Evolutionary conservation across 2,797 vertebrate species (phyloP), one percentile per base, ranked within the genome.

Genomic region (Margarornis squamiger): DNA sequence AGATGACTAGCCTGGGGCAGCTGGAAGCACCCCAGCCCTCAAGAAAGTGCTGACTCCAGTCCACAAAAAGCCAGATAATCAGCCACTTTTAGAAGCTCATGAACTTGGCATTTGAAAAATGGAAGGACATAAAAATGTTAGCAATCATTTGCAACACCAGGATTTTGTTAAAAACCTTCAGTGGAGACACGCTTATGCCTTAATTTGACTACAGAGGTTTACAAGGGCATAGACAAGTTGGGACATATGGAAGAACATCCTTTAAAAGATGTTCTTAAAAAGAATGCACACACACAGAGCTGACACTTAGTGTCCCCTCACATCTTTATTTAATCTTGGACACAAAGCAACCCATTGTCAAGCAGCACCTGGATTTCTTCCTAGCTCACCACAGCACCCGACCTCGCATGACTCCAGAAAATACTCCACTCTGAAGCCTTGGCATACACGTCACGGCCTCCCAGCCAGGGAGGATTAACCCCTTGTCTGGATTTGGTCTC

Each of bases 1-100:
- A 79, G 86, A 85, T 66, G 48, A 80, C 67, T 94, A 63, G 81
- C 91, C 91, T 5, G 8, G 61, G 87, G 95, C 95, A 82, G 41
- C 71, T 93, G 94, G 89, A 93, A 92, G 84, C 81, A 94, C 75
- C 75, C 61, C 81, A 93, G 48, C 48, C 87, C 94, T 94, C 92
- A 76, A 82, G 45, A 94, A 92, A 96, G 62, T 57, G 89, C 95
- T 91, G 85, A 93, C 94, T 88, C 41, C 41, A 77, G 61, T 45
- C 78, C 72, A 91, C 72, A 89, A 85, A 87, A 81, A 87, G 67
- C 39, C 63, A 94, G 67, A 89, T 76, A 79, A 91, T 92, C 87
- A 92, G 71, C 74, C 22, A 7, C 77, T 89, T 92, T 92, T 39
- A 92, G 74, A 88, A 86, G 67, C 77, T 93, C 63, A 48, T 85